Evolutionary conservation across 1,140 invertebrate genomes (phyloP).

Genomic region (Anoplophora glabripennis): DNA sequence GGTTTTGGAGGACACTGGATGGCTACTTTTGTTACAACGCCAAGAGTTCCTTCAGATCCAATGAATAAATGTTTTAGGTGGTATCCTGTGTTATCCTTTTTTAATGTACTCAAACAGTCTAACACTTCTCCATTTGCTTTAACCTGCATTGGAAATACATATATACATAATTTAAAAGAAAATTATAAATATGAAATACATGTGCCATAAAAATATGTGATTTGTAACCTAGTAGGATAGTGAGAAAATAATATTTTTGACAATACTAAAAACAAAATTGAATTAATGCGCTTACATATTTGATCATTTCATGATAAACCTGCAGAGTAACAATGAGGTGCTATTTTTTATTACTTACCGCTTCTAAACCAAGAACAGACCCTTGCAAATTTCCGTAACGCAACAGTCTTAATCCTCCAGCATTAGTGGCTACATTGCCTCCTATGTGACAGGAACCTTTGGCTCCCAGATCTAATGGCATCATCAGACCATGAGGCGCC

Average conservation of each 20-base stretch:
- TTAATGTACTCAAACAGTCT: constrained; percentile 78
- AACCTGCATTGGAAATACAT: too few relatives aligned
- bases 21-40: constrained; percentile 88
- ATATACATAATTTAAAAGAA: too few relatives aligned
- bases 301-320: too few relatives aligned
- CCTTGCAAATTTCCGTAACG: constrained; percentile 95
- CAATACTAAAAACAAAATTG: background rate
- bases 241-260: too few relatives aligned
- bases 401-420: constrained; percentile 88
- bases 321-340: too few relatives aligned
- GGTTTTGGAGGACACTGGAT: constrained; percentile 84
- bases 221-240: too few relatives aligned
- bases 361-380: constrained; percentile 88
- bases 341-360: constrained; percentile 67
- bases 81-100: constrained; percentile 98
- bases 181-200: too few relatives aligned
- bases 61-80: constrained; percentile 96
- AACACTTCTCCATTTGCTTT: constrained; percentile 84
- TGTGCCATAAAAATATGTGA: too few relatives aligned
- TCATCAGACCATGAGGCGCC: constrained; percentile 72
- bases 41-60: constrained; percentile 95
- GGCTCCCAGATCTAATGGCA: constrained; percentile 94
- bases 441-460: constrained; percentile 97
- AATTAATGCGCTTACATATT: background rate
- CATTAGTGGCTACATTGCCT: constrained; percentile 95